A percentile compares a stretch with the other conserved stretches of the same genome.
These are phyloP conservation scores for Mellivora capensis DNA, from an alignment of 2,113 vertebrate species.

Conservation along the genomic window DNA sequence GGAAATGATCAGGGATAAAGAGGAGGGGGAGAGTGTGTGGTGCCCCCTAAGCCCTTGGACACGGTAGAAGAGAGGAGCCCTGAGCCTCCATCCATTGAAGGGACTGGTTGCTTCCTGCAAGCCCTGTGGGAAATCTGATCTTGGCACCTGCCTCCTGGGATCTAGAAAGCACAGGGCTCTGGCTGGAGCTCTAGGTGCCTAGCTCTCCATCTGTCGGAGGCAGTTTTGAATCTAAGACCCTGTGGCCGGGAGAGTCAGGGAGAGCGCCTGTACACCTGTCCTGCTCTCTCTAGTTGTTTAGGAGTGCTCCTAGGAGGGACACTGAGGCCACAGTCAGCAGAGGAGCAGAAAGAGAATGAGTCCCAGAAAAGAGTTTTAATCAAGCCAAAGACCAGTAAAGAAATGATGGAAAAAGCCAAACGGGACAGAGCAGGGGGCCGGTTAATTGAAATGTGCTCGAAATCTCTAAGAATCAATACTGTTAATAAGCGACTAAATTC, in stretches of 20 bases:
- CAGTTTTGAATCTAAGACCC: background rate
- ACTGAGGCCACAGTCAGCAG: background rate
- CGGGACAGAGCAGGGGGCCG: too few relatives aligned
- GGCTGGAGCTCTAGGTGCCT: accelerated
- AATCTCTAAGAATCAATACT: background rate
- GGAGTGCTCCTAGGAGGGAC: background rate
- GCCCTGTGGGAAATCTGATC: background rate
- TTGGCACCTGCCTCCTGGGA: background rate
- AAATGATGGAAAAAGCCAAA: background rate
- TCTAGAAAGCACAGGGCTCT: background rate
- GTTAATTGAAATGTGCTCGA: background rate
- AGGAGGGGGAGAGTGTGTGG: accelerated
- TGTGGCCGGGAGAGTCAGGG: accelerated
- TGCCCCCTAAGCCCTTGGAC: background rate
- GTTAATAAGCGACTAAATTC: background rate
- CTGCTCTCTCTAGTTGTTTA: background rate
- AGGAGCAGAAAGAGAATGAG: background rate
- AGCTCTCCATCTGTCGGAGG: accelerated
- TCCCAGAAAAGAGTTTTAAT: background rate
- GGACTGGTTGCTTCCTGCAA: background rate
- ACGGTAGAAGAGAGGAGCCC: accelerated
- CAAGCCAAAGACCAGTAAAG: background rate
- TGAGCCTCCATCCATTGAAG: background rate
- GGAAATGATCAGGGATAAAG: background rate
- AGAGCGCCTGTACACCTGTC: background rate